These are phyloP conservation scores for Babylonia areolata DNA, from an alignment of 1,140 invertebrate species.

Conservation along the genomic window DNA sequence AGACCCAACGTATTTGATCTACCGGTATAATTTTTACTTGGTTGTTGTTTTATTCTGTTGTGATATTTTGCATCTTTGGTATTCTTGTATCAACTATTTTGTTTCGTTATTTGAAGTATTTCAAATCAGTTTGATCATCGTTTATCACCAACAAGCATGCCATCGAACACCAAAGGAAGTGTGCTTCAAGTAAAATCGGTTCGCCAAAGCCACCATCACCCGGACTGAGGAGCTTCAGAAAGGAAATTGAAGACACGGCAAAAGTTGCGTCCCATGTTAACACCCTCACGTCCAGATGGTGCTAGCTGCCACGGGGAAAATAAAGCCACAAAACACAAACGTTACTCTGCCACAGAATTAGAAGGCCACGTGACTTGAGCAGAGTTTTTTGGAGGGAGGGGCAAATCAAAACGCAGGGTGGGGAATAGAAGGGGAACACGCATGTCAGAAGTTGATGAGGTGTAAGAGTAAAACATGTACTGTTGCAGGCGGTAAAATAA, in stretches of 20 bases:
- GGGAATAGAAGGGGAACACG: not conserved
- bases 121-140: no score
- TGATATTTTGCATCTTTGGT: no score
- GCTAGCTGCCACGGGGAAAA: constrained; percentile 36
- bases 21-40: no score
- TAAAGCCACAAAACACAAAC: constrained; percentile 6
- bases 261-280: not conserved
- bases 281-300: not conserved
- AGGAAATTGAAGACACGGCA: not conserved
- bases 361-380: constrained; percentile 38
- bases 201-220: no score
- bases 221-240: no score
- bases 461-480: not conserved
- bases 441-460: not conserved
- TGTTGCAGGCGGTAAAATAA: not conserved
- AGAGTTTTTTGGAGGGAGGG: not conserved
- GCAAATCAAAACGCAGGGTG: not conserved
- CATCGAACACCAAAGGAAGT: no score
- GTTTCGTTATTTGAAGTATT: no score
- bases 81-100: no score
- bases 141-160: no score
- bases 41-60: no score
- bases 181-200: no score
- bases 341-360: constrained; percentile 18
- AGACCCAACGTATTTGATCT: no score